Conservation (phyloP, 2,797 vertebrate genomes). For the Sus cebifrons region DNA sequence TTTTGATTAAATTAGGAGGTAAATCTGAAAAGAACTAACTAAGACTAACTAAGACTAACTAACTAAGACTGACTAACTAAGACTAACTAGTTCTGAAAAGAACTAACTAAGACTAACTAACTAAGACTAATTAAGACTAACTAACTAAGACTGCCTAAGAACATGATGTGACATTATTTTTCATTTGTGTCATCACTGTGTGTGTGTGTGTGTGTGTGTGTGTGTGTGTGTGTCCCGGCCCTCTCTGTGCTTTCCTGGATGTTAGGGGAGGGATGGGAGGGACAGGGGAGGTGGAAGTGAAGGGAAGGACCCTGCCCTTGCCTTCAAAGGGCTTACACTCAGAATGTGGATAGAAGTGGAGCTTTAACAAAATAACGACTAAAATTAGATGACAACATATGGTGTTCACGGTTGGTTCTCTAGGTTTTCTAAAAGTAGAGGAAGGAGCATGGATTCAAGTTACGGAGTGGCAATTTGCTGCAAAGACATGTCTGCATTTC, state of each 20-base stretch:
- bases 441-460: background rate
- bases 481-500: background rate
- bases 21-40: slow-evolving; percentile 22
- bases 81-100: too few relatives aligned
- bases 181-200: background rate
- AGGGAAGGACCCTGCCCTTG: background rate
- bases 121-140: too few relatives aligned
- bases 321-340: background rate
- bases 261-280: background rate
- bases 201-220: background rate
- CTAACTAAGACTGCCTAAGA: background rate
- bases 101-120: too few relatives aligned
- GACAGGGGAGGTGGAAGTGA: background rate
- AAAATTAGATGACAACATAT: background rate
- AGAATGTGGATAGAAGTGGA: background rate
- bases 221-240: background rate
- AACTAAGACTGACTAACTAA: too few relatives aligned
- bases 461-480: background rate
- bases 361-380: background rate
- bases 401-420: background rate
- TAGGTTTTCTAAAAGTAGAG: slow-evolving; percentile 30
- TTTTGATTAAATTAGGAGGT: background rate
- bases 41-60: too few relatives aligned
- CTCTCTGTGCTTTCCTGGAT: background rate
- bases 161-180: background rate